phyloP scores from a whole-genome alignment of 2,113 vertebrate genomes.

The Oplegnathus fasciatus region DNA sequence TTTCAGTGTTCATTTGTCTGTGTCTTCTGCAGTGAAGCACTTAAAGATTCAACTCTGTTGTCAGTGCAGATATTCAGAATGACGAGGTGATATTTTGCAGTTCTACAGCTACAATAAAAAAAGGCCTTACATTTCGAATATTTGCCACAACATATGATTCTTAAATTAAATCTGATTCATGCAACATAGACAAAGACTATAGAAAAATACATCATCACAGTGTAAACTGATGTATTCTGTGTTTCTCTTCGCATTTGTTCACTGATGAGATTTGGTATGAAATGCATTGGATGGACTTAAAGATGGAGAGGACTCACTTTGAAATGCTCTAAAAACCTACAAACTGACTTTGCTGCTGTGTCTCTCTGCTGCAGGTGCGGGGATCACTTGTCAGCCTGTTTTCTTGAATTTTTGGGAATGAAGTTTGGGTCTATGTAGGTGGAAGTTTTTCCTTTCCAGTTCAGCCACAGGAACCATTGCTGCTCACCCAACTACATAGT shows the following conservation, averaged over 20 bases:
- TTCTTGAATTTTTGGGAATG: not conserved
- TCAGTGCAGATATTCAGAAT: constrained; percentile 4
- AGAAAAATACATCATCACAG: not conserved
- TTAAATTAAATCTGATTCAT: not conserved
- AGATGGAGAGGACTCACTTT: not conserved
- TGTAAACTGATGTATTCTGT: not conserved
- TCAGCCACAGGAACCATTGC: not conserved
- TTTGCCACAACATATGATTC: not conserved
- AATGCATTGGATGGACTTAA: not conserved
- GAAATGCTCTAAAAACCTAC: not conserved
- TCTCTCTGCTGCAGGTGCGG: not conserved
- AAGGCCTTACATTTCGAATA: not conserved
- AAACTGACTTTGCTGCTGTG: not conserved
- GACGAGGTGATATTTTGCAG: not conserved
- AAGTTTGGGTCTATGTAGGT: not conserved
- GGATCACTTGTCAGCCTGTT: not conserved
- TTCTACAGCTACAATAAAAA: not conserved
- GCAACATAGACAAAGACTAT: not conserved
- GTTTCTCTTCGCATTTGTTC: not conserved
- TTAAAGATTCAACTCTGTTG: not conserved
- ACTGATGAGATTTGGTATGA: not conserved
- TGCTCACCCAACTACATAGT: not conserved
- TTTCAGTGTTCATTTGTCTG: not conserved
- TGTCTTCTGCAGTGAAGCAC: not conserved
- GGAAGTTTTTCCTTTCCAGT: not conserved